Percentiles rank a stretch among this genome's conserved stretches.
Conservation (phyloP, 2,888 invertebrate species). For the Melanostoma scalare region DNA sequence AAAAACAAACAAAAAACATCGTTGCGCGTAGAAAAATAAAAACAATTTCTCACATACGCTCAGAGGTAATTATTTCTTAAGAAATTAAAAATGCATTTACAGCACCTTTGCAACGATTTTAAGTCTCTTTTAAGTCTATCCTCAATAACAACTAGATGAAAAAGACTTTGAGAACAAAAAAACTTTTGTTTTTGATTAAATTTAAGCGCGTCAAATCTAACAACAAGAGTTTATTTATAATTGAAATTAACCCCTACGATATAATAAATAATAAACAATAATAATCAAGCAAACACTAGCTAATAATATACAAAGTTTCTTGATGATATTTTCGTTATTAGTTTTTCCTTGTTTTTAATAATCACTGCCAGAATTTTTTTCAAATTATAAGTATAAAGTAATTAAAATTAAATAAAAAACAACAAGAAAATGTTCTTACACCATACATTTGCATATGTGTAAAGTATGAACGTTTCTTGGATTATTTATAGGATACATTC, state of each 20-base stretch:
- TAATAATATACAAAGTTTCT: conserved; percentile 25
- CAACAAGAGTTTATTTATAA: conserved; percentile 11
- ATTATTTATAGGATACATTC: conserved; percentile 21
- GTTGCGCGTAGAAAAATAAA: conserved; percentile 29
- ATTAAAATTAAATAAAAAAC: conserved; percentile 2
- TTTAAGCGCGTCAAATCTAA: conserved; percentile 54
- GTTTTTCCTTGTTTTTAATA: conserved; percentile 51
- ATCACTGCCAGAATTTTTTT: conserved; percentile 70
- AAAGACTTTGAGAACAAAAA: conserved; percentile 51
- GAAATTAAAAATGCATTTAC: conserved; percentile 60
- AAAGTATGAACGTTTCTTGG: not conserved
- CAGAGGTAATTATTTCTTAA: conserved; percentile 23
- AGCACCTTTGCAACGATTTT: conserved; percentile 51
- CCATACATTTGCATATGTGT: too few species aligned
- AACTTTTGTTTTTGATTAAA: conserved; percentile 48
- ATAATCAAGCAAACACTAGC: not conserved
- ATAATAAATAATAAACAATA: conserved; percentile 20
- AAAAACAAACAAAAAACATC: conserved; percentile 28
- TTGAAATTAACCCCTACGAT: conserved; percentile 38
- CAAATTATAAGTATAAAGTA: conserved; percentile 26
- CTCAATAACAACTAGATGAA: conserved; percentile 40
- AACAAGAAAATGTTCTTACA: too few species aligned
- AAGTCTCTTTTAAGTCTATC: conserved; percentile 42
- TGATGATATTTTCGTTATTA: conserved; percentile 9
- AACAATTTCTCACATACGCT: conserved; percentile 32